Evolutionary conservation across 2,888 invertebrate genomes (phyloP), one percentile per base, ranked within the genome.

Genomic region (Drosophila kokeensis): DNA sequence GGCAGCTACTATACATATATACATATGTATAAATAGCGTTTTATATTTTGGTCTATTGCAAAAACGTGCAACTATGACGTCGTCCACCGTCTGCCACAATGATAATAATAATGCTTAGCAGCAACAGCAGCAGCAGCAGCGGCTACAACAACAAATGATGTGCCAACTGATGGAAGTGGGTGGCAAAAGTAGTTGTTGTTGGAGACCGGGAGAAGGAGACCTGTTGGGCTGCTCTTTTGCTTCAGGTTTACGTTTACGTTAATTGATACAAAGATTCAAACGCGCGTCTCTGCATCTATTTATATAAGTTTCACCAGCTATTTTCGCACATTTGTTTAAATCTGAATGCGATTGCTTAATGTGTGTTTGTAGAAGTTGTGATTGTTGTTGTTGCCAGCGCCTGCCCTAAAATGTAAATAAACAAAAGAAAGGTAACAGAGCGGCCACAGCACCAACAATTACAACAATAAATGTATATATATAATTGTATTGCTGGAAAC

Each of bases 381-480:
- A 30, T 50, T 65, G 59, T 52, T 65, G 52, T 66, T 66, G 67
- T 49, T 68, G 69, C 59, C 77, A 75, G 77, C 50, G 79, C 72
- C 79, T 86, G 84, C 89, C 85, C 89, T 80, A 84, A 82, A 85
- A 87, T 79, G 87, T 87, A 85, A 85, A 85, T 85, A 86, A 86
- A 86, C 89, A 86, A 86, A 83, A 60, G 87, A 70, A 79, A 65
- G 75, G 57, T 40, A 40, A 50, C 77, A 58, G 67, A 32, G 60
- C 76, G 64, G 62, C 63, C 49, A 67, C 70, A 83, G 60, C 84
- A 71, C 67, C 78, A 81, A 87, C 86, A 84, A 87, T 87, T 84
- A 84, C 83, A 83, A 80, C 78, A 83, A 87, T 81, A 81, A 69
- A 79, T 81, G 87, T 83, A 69, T 82, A 70, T 82, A 70, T 79